Base-by-base conservation (phyloP, 1,140 invertebrate genomes). In the Ptiloglossa arizonensis region DNA sequence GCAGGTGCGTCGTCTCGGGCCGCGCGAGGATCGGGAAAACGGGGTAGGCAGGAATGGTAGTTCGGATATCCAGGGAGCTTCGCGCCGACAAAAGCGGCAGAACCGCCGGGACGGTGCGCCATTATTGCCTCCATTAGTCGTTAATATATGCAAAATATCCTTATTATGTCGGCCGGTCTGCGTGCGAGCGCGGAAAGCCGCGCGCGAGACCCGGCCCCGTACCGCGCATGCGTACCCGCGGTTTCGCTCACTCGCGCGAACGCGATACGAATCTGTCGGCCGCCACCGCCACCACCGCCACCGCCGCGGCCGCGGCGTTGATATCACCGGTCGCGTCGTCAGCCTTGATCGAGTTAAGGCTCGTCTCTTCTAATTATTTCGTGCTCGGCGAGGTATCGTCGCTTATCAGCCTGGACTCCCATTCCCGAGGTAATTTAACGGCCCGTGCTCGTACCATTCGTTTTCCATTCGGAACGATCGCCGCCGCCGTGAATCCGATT, bases 121-220 rank as follows among this genome's bases (percentile, higher is more conserved):
- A 82, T 85, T 86, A 90, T 87, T 87, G 82, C 78, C 77, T 86
- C 86, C 85, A 91, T 91, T 91, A 91, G 84, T 88, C 80, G 83
- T 89, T 92, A 92, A 92, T 90, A 73, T 90, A 91, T 91, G 90
- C 90, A 91, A 92, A 91, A 90, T 90, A 89, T 89, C 87, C 89
- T 91, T 91, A 91, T 91, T 91, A 91, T 88, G 75, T 79, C 35
- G 83, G 74, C 54, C 29, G 63, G 54, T 64, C 41, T 52, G 69
- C 50, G 48, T 54, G 38, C 52, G 73, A 54, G 67, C 60, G 71
- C 68, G 73, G 83, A 84, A 89, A 88, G 84, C 79, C n/a, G 70
- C 79, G 78, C 38, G 56, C 64, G 56, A 19, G 27, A n/a, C n/a
- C n/a, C n/a, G n/a, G n/a, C n/a, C n/a, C n/a, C n/a, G n/a, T n/a